A percentile compares a stretch with the other conserved stretches of the same genome.
Conservation (phyloP, 1,140 invertebrate genomes). For the Dendroctonus valens region DNA sequence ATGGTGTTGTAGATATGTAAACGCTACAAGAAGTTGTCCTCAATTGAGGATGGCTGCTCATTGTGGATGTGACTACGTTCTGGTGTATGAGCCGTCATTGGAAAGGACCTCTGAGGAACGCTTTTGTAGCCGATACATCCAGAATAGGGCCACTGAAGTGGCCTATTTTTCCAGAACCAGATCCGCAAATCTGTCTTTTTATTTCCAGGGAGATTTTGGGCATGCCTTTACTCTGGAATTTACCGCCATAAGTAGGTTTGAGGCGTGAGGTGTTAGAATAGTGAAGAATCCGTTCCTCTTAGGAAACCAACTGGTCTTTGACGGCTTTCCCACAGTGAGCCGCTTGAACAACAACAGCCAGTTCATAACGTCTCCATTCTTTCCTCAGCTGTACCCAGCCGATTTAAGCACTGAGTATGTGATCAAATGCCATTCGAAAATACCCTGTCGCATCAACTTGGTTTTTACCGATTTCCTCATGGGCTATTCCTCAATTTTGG, state of each 20-base stretch:
- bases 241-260: constrained; percentile 62
- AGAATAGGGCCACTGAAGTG: constrained; percentile 43
- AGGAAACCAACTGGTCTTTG: constrained; percentile 65
- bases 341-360: constrained; percentile 48
- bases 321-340: constrained; percentile 51
- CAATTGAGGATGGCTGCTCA: constrained; percentile 41
- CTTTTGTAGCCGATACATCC: constrained; percentile 60
- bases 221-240: constrained; percentile 68
- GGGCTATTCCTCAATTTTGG: constrained; percentile 65
- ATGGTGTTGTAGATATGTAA: constrained; percentile 42
- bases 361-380: constrained; percentile 65
- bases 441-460: constrained; percentile 61
- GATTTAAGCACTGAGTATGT: constrained; percentile 69
- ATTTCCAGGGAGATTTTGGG: constrained; percentile 62
- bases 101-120: constrained; percentile 62
- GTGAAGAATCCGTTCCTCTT: not conserved
- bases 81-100: constrained; percentile 68
- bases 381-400: constrained; percentile 66
- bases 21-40: constrained; percentile 51
- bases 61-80: constrained; percentile 66
- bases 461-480: constrained; percentile 72
- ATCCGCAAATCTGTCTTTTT: constrained; percentile 59
- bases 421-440: constrained; percentile 56
- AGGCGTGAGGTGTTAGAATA: constrained; percentile 7
- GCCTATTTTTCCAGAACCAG: constrained; percentile 64